These are phyloP conservation scores for Helicoverpa assulta DNA, from an alignment of 2,888 invertebrate genomes.

Conservation along the genomic window DNA sequence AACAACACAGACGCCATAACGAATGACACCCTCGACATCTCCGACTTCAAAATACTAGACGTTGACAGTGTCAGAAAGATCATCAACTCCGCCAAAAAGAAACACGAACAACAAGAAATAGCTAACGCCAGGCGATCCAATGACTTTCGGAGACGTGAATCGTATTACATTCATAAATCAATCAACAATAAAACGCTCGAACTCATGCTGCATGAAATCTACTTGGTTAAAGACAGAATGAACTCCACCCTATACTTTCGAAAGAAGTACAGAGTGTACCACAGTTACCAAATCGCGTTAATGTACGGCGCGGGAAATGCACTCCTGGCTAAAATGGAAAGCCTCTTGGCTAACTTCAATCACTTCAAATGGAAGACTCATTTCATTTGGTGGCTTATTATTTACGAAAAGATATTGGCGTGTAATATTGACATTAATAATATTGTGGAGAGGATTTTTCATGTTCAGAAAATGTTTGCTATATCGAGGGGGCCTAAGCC, in stretches of 20 bases:
- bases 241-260: constrained; percentile 57
- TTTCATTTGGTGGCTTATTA: constrained; percentile 67
- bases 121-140: not conserved
- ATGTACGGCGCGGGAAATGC: constrained; percentile 65
- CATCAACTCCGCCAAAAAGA: constrained; percentile 24
- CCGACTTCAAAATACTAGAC: constrained; percentile 42
- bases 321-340: constrained; percentile 66
- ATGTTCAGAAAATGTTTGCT: constrained; percentile 19
- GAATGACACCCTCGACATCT: constrained; percentile 35
- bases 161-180: not conserved
- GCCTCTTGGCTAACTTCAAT: constrained; percentile 47
- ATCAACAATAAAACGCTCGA: constrained; percentile 46
- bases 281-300: constrained; percentile 63
- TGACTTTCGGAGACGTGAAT: fast-evolving
- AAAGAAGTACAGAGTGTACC: constrained; percentile 17
- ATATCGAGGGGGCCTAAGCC: fast-evolving
- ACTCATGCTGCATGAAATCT: constrained; percentile 70
- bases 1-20: not conserved
- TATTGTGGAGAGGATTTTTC: constrained; percentile 62
- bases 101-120: not conserved
- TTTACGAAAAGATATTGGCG: constrained; percentile 70
- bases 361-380: constrained; percentile 25
- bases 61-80: constrained; percentile 27
- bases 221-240: constrained; percentile 63
- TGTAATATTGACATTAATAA: constrained; percentile 62